Percentiles rank a stretch among this genome's conserved stretches.
These are phyloP conservation scores for Gerris buenoi DNA, from an alignment of 1,140 invertebrate genomes.

Conservation along the genomic window DNA sequence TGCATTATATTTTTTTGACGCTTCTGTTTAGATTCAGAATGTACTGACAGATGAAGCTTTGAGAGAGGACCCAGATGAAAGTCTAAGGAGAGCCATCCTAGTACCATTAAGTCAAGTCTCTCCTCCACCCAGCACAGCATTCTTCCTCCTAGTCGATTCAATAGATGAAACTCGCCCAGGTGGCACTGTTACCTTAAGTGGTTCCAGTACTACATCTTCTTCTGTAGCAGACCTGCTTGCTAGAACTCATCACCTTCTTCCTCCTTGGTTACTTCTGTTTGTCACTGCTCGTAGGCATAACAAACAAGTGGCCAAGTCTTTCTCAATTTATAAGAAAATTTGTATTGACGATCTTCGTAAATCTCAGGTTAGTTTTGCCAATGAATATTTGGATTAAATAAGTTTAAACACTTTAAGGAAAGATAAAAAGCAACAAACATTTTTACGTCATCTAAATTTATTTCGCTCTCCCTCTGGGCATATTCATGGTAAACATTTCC, in stretches of 20 bases:
- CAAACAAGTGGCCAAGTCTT: constrained; percentile 74
- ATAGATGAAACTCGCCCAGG: constrained; percentile 54
- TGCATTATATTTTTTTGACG: background rate
- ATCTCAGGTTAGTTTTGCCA: constrained; percentile 46
- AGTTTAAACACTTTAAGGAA: too few relatives aligned
- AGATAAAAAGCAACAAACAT: too few relatives aligned
- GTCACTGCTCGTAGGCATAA: constrained; percentile 76
- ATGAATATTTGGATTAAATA: too few relatives aligned
- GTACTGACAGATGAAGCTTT: constrained; percentile 52
- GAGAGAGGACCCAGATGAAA: constrained; percentile 73
- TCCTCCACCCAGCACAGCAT: constrained; percentile 60
- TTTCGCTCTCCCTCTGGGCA: too few relatives aligned
- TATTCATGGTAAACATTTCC: too few relatives aligned
- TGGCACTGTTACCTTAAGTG: background rate
- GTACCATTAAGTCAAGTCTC: constrained; percentile 73
- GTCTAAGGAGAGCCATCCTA: constrained; percentile 72
- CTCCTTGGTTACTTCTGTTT: constrained; percentile 80
- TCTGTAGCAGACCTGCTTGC: constrained; percentile 75
- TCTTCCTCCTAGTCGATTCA: constrained; percentile 79
- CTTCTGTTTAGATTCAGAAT: constrained; percentile 39
- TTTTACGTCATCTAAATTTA: too few relatives aligned
- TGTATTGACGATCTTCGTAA: constrained; percentile 79
- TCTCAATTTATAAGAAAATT: constrained; percentile 87
- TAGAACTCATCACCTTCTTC: constrained; percentile 81
- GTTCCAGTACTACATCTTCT: background rate